Evolutionary conservation across 1,140 invertebrate species (phyloP), one percentile per base, ranked within the genome.

Genomic region (Aphaenogaster rudis): DNA sequence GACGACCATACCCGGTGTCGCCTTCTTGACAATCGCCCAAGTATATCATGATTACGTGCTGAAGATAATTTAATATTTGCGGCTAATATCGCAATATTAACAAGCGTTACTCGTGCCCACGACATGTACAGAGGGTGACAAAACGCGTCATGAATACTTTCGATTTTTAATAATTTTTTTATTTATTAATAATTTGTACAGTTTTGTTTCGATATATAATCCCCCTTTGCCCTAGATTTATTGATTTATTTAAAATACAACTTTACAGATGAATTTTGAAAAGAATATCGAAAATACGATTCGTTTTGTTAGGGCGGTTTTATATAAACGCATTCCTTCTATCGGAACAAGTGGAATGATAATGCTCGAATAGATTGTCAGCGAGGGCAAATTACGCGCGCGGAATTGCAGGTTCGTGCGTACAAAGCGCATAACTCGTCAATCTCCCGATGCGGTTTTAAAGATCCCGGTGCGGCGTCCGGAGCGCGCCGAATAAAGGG

Each of bases 401-500:
- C 48, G 74, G 54, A 86, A 66, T 78, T 66, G 21, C 42, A 66
- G 42, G 21, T 85, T 76, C n/a, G 33, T 76, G 48, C 52, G 42
- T 33, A 66, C 59, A 52, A 64, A 86, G 42, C 42, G 80, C 80
- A 42, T 28, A 69, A 84, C 80, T 84, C 80, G 80, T 84, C 69
- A 74, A 84, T 84, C 80, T 63, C n/a, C 36, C 54, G 11, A 28
- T 36, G 39, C 54, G 69, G 28, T 74, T 84, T 39, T 50, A 84
- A 76, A 76, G 80, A 84, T 48, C 66, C 21, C 69, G 33, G 17
- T 28, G 80, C 69, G 33, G 17, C 42, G 80, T 57, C n/a, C 7
- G 11, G 15, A 87, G 78, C n/a, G 59, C 57, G 52, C 59, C 86
- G 88, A 90, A 90, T 90, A 84, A 90, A 90, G 88, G 88, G 69